Evolutionary conservation across 2,797 vertebrate genomes (phyloP), one percentile per base, ranked within the genome.

Genomic region (Anisognathus igniventris): DNA sequence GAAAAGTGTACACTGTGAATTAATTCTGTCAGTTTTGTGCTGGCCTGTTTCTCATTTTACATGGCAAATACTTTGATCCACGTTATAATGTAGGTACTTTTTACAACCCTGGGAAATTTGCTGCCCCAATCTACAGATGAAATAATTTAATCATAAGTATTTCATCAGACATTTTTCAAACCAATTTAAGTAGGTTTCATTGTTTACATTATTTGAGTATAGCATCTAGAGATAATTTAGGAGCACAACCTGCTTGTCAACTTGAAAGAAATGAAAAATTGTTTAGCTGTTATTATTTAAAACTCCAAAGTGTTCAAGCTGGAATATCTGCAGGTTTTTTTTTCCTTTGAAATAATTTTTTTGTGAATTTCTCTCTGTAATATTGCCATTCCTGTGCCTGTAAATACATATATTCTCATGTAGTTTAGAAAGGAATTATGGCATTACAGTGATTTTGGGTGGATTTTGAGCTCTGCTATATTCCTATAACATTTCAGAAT

Each of bases 11-110:
- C 73, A 58, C n/a, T 5, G 11, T 12, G 45, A 91, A 94, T 94
- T 96, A 93, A 73, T 53, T 89, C 80, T 85, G 62, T 91, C 56
- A 51, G 60, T 74, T 95, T 88, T 92, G 67, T 51, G 44, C 47
- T 90, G 83, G 15, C 45, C 68, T 96, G 51, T 77, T 95, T 88
- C 86, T 95, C 79, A 87, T 93, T 95, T 95, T 83, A 85, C 67
- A 40, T 44, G 62, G 73, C 40, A 31, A 77, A 57, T 56, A 54
- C 87, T 92, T 95, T 95, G 81, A 92, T 90, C 92, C 45, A 25
- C 62, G 8, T 72, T 90, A 56, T 61, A 88, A 88, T 33, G 39
- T 33, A 80, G 66, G 60, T 89, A n/a, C 40, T 78, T 70, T 65
- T 61, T 70, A 78, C 25, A 83, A 30, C 58, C 62, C 87, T 93